Evolutionary conservation across 2,113 vertebrate genomes (phyloP).

Genomic region (Empidonax traillii): DNA sequence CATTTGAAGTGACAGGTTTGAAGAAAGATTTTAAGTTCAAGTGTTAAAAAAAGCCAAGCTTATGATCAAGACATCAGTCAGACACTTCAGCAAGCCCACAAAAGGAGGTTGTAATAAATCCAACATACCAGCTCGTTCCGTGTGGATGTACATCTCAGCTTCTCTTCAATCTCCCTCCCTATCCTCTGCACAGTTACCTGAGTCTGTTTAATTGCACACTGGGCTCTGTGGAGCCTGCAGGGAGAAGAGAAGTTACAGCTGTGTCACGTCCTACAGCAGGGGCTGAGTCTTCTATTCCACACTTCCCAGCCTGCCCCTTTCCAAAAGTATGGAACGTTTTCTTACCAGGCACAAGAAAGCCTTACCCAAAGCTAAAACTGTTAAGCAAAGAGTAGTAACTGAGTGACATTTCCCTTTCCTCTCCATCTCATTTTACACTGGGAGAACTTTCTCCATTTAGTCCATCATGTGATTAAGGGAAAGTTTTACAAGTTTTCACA

Average conservation of each 20-base stretch:
- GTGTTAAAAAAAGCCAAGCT: neutral
- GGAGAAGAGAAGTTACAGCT: conserved; percentile 37
- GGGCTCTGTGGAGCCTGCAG: conserved; percentile 93
- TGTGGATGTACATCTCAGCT: conserved; percentile 87
- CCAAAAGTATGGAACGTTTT: neutral
- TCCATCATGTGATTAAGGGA: neutral
- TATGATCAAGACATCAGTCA: neutral
- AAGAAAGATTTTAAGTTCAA: neutral
- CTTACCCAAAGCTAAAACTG: neutral
- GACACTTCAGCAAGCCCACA: neutral
- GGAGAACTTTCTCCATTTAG: neutral
- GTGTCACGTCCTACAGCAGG: neutral
- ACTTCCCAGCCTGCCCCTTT: neutral
- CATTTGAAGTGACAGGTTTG: neutral
- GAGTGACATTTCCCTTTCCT: neutral
- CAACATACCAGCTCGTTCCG: conserved; percentile 90
- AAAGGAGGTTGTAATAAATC: neutral
- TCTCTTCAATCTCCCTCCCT: conserved; percentile 98
- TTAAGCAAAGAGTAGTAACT: neutral
- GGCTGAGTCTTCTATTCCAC: neutral
- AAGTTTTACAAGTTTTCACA: neutral
- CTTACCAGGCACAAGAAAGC: neutral
- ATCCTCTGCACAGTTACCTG: conserved; percentile 98
- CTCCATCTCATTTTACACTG: neutral
- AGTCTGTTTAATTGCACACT: conserved; percentile 98